Evolutionary conservation across 2,797 vertebrate species (phyloP).

Genomic region (Squalus acanthias): DNA sequence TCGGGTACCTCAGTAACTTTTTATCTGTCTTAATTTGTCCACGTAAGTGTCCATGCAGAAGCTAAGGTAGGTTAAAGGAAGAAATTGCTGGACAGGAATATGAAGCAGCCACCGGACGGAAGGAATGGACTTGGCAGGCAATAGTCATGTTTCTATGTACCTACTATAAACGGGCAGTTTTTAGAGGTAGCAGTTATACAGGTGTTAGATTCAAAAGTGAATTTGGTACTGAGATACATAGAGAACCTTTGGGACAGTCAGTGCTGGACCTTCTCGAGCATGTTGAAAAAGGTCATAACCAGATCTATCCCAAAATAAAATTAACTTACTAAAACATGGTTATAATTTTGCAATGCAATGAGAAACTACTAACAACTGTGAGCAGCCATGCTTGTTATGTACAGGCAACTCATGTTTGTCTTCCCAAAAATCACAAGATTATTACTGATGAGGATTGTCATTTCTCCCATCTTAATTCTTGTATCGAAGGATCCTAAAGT

Average conservation of each 20-base stretch:
- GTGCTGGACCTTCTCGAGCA: neutral
- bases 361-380: neutral
- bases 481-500: neutral
- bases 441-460: neutral
- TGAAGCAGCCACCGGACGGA: too few species aligned
- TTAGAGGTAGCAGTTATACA: neutral
- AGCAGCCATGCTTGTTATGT: neutral
- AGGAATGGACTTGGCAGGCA: too few species aligned
- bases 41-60: too few species aligned
- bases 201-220: neutral
- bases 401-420: neutral
- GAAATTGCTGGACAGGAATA: too few species aligned
- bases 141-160: neutral
- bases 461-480: neutral
- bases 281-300: neutral
- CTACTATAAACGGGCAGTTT: neutral
- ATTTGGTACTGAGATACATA: neutral
- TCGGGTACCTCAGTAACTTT: too few species aligned
- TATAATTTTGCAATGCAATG: neutral
- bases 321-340: too few species aligned
- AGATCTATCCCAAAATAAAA: neutral
- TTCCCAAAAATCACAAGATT: neutral
- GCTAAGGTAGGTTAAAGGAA: too few species aligned
- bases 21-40: too few species aligned
- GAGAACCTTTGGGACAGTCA: neutral